Base-by-base conservation (phyloP, 2,113 vertebrate genomes). In the Ursus arctos region DNA sequence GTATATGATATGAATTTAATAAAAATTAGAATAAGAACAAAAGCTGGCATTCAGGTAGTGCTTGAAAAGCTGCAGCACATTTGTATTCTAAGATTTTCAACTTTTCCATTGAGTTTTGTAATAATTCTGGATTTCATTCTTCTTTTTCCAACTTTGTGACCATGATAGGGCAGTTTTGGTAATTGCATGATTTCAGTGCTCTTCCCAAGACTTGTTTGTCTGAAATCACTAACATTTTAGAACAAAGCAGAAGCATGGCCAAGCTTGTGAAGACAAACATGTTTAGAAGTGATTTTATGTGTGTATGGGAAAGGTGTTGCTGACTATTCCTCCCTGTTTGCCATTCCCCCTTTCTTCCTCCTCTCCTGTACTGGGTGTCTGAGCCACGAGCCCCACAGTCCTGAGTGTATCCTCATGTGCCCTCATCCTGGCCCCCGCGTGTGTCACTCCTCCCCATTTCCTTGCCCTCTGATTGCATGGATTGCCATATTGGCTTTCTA, bases 211-310 rank as follows among this genome's bases (percentile, higher is more conserved):
- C 12, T 18, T 6, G 10, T 51, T 93, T 76, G 55, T 53, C 22
- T 28, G 31, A 88, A 88, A 67, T 89, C 22, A 69, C 55, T 53
- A 63, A 65, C 33, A n/a, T 74, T 79, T 79, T 88, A 55, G 53
- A 72, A 97, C 49, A 92, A 80, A 89, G n/a, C 24, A 84, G 77
- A 95, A 93, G 26, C 33, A 16, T 43, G 28, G 36, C 24, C 31
- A 53, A 47, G 8, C 33, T 83, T 51, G 47, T 80, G 71, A 92
- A 96, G 47, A 22, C 57, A 77, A 83, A 28, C 65, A 14, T 51
- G 47, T 83, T 93, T 91, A 53, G 22, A 67, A 53, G 53, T 86
- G 57, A 71, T 57, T 93, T 81, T 89, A 1, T 76, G 51, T 72
- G 1, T 74, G 3, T 36, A 4, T 36, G 36, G 26, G 13, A 67